Conservation (phyloP, 1,140 invertebrate genomes). For the Mamestra configurata region DNA sequence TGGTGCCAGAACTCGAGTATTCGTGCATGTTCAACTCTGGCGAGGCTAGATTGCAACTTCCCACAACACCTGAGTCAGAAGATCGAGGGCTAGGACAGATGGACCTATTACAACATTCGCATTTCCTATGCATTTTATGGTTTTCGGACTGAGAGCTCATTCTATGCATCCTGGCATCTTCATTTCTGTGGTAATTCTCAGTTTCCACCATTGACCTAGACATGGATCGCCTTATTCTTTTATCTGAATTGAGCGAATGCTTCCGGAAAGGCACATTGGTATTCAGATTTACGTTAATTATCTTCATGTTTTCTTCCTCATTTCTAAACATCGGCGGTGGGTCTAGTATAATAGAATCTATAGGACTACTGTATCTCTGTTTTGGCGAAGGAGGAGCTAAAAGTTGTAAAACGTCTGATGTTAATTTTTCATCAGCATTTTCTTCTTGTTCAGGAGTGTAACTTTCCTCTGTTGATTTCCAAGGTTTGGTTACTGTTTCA, state of each 20-base stretch:
- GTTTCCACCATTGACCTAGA: slow-evolving; percentile 83
- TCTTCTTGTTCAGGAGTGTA: slow-evolving; percentile 67
- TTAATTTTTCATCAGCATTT: slow-evolving; percentile 58
- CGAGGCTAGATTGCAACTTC: slow-evolving; percentile 92
- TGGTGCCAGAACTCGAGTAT: slow-evolving; percentile 63
- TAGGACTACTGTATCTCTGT: slow-evolving; percentile 61
- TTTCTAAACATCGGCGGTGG: slow-evolving; percentile 89
- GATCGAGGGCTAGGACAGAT: slow-evolving; percentile 91
- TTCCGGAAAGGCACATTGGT: slow-evolving; percentile 83
- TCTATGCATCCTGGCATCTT: slow-evolving; percentile 69
- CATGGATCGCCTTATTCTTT: slow-evolving; percentile 82
- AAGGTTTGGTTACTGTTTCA: slow-evolving; percentile 73
- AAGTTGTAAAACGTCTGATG: slow-evolving; percentile 72
- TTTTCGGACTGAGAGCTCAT: slow-evolving; percentile 83
- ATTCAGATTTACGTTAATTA: slow-evolving; percentile 81
- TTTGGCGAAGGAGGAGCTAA: slow-evolving; percentile 82
- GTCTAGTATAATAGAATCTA: slow-evolving; percentile 85
- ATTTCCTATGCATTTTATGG: slow-evolving; percentile 80
- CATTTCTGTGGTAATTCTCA: slow-evolving; percentile 72
- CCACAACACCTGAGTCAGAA: slow-evolving; percentile 95
- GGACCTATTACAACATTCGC: slow-evolving; percentile 89
- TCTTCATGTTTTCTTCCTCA: slow-evolving; percentile 80
- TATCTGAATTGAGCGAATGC: slow-evolving; percentile 86
- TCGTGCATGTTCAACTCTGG: slow-evolving; percentile 88
- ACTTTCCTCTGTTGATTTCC: slow-evolving; percentile 82